Conservation (phyloP, 2,797 vertebrate genomes). For the Pangasius macronema region DNA sequence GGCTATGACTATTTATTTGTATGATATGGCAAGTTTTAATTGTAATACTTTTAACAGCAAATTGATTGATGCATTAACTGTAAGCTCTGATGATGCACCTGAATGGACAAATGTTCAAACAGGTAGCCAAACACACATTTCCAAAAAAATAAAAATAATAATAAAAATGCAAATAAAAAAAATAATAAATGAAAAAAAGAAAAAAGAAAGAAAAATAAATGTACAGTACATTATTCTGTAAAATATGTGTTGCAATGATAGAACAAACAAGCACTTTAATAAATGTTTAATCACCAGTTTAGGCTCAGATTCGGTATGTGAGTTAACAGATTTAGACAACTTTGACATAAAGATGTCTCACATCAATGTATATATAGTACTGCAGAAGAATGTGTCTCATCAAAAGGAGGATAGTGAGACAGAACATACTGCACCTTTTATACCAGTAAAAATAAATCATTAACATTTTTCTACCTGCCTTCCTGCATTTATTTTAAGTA, state of each 20-base stretch:
- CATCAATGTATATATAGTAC: constrained; percentile 78
- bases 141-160: constrained; percentile 19
- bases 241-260: constrained; percentile 81
- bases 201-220: constrained; percentile 56
- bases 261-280: constrained; percentile 85
- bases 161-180: background rate
- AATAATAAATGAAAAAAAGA: background rate
- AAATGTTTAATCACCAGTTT: constrained; percentile 84
- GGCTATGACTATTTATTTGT: constrained; percentile 90
- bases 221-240: constrained; percentile 82
- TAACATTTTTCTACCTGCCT: constrained; percentile 80
- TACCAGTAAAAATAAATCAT: constrained; percentile 87
- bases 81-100: constrained; percentile 70
- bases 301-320: constrained; percentile 79
- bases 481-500: constrained; percentile 56
- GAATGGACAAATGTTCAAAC: constrained; percentile 65
- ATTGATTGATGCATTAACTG: constrained; percentile 75
- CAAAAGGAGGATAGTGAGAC: constrained; percentile 70
- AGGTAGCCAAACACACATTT: constrained; percentile 65
- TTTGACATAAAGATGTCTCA: constrained; percentile 71
- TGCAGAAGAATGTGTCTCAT: constrained; percentile 70
- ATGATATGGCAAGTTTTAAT: constrained; percentile 84
- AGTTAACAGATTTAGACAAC: constrained; percentile 71
- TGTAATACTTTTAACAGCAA: constrained; percentile 75
- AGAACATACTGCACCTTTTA: constrained; percentile 81